Base-by-base conservation (phyloP, 2,797 vertebrate genomes). In the Myripristis murdjan region DNA sequence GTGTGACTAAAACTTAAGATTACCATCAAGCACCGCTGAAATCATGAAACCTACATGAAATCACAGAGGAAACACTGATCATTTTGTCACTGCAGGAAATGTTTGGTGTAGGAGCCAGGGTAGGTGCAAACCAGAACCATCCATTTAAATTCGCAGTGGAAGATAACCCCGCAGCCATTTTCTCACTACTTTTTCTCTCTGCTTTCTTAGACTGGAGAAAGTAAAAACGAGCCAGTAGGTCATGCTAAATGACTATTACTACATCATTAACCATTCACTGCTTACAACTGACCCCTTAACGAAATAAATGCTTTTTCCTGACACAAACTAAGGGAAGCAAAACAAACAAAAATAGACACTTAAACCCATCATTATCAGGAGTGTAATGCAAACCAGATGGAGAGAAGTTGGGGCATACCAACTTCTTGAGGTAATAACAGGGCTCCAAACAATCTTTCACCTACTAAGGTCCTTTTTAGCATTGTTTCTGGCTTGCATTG, bases 321-420 rank as follows among this genome's bases (percentile, higher is more conserved):
- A 93, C 92, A 93, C 85, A 90, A 93, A 86, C 83, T 89, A 93
- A 87, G 91, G 91, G 76, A 91, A 94, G 87, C 80, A 91, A 95
- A 94, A 93, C 92, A 94, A 89, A 92, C 93, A 95, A 90, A 94
- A 94, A 95, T 94, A 94, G 92, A 87, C 89, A 94, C 94, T 95
- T 94, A 93, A 95, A 94, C 89, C 83, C 94, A 93, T 94, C 94
- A 94, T 94, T 93, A 94, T 96, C 95, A 94, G 91, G 80, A 86
- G 90, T 89, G 92, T 97, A 97, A 98, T 96, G 91, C 71, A 92
- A 95, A 96, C 94, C 97, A 98, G 96, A 97, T 98, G 96, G 90
- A 43, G 73, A 82, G 87, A 73, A 83, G 88, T 82, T 80, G 72
- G 83, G 82, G 91, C 96, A 97, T 98, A 97, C 97, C 96, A 95